Conservation (phyloP, 2,888 invertebrate species). For the Chloroclystis v-ata region DNA sequence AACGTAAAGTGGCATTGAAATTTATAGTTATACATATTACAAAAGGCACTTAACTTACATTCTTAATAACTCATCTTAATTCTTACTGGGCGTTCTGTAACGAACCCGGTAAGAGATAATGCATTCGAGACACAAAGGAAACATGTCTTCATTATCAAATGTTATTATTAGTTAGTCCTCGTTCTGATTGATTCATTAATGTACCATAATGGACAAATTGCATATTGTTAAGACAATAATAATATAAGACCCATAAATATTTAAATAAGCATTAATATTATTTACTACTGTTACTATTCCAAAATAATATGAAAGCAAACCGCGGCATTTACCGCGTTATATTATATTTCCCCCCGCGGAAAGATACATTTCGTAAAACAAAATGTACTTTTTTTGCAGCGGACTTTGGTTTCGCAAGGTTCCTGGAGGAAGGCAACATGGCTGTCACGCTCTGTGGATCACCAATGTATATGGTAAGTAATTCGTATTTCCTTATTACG, state of each 20-base stretch:
- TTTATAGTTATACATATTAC: no score
- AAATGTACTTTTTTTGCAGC: slow-evolving; percentile 77
- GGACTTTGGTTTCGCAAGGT: slow-evolving; percentile 99
- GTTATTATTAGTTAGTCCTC: no score
- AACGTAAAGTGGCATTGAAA: no score
- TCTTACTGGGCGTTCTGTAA: no score
- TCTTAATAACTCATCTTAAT: not conserved
- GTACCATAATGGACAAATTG: not conserved
- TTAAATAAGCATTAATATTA: no score
- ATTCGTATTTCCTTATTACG: slow-evolving; percentile 12
- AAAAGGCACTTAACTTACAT: no score
- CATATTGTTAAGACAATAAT: no score
- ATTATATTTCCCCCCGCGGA: no score
- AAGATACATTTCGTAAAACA: not conserved
- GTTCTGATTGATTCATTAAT: not conserved
- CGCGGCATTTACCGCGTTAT: no score
- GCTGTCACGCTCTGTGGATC: slow-evolving; percentile 99
- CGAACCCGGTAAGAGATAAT: not conserved
- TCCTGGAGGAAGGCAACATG: slow-evolving; percentile 99
- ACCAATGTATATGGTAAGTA: slow-evolving; percentile 98
- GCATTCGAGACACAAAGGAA: not conserved
- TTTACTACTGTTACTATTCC: no score
- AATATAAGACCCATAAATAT: no score
- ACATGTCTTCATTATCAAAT: not conserved
- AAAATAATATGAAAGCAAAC: no score